Evolutionary conservation across 1,140 invertebrate species (phyloP), one percentile per base, ranked within the genome.

Genomic region (Heliconius eleuchia): DNA sequence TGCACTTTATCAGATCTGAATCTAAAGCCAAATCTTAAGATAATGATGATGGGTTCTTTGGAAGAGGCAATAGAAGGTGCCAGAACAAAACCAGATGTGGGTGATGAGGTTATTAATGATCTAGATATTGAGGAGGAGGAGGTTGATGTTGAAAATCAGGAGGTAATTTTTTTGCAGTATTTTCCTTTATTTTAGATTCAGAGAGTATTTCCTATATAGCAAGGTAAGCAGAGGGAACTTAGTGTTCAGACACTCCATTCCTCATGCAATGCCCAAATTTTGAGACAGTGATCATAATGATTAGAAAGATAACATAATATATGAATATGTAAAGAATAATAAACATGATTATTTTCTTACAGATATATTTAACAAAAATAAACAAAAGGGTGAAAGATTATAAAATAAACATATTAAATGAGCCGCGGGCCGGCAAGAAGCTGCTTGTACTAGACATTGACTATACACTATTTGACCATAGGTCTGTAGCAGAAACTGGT

Each of bases 11-110:
- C 95, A 18, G 93, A 96, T 34, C 89, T 99, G 66, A 97, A 97
- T 81, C 91, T 99, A 6, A 99, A 98, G 90, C 96, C 96, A n/a
- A 97, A 97, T 50, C 97, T 98, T 78, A 99, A 99, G 94, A 96
- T 99, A 19, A 99, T 99, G 98, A 98, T 99, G 97, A 99, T 99
- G 96, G 99, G 99, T 0, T 99, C 98, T 1, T 95, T 98, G 34
- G 99, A 99, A 91, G 97, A 98, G 87, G 98, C 98, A 73, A 98
- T 99, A 83, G 96, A 97, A 74, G 97, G 97, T 89, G 97, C 96
- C 1, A 96, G 96, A 86, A 96, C 96, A 78, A 96, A 96, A 75
- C 98, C 98, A 0, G 96, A 97, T 83, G 96, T 98, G 80, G 95
- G 98, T 71, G 97, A 98, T 55, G 97, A 98, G 86, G 98, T 98